phyloP scores from a whole-genome alignment of 2,113 vertebrate species.

The Otocyon megalotis region DNA sequence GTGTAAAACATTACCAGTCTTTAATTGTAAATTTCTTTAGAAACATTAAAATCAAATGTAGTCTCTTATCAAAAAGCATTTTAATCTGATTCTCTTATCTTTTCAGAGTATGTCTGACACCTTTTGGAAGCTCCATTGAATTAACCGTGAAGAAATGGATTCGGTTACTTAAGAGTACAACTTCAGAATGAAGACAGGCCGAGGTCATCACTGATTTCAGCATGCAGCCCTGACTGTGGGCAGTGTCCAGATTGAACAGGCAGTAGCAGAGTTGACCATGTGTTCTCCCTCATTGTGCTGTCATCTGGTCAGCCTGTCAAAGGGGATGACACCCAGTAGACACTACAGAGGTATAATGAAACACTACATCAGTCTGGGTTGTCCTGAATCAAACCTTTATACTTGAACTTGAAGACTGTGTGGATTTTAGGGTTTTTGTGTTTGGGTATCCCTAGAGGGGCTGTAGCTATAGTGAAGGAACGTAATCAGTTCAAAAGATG shows the following conservation, averaged over 20 bases:
- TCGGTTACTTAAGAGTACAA: constrained; percentile 55
- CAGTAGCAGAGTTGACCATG: not conserved
- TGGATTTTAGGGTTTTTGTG: not conserved
- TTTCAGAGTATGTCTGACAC: constrained; percentile 73
- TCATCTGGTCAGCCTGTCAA: not conserved
- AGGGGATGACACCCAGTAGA: not conserved
- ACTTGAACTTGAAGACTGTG: constrained; percentile 46
- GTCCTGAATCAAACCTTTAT: constrained; percentile 1
- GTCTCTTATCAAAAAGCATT: constrained; percentile 53
- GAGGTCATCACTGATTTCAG: not conserved
- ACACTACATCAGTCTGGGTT: constrained; percentile 56
- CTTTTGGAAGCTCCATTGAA: constrained; percentile 70
- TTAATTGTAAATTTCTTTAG: not conserved
- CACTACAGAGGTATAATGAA: constrained; percentile 57
- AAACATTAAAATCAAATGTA: not conserved
- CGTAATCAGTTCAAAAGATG: not conserved
- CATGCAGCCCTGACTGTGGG: not conserved
- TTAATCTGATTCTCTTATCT: constrained; percentile 29
- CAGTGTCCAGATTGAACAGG: not conserved
- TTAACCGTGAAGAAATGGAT: constrained; percentile 73
- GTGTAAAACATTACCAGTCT: not conserved
- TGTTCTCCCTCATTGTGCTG: not conserved
- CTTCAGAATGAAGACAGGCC: constrained; percentile 75
- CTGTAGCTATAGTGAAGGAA: not conserved
- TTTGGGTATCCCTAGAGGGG: not conserved